These are phyloP conservation scores for Mizuhopecten yessoensis DNA, from an alignment of 1,140 invertebrate genomes.

Conservation along the genomic window DNA sequence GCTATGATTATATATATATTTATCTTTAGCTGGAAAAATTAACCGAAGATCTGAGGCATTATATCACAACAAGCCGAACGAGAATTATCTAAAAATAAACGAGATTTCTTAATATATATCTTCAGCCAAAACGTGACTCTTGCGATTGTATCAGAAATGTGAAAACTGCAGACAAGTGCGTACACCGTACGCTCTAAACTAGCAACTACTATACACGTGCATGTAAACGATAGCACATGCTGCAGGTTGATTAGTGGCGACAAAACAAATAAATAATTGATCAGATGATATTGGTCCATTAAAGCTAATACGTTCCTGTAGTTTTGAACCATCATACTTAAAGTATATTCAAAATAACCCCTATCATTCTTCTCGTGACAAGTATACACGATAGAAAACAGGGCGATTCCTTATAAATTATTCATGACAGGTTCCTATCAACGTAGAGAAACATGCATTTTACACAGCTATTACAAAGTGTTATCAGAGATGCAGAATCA, in stretches of 20 bases:
- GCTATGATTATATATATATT: no score
- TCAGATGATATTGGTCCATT: not conserved
- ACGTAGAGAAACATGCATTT: not conserved
- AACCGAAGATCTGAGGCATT: no score
- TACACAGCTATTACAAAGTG: not conserved
- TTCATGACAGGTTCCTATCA: not conserved
- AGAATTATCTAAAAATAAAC: no score
- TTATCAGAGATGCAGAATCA: not conserved
- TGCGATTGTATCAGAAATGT: no score
- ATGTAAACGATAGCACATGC: not conserved
- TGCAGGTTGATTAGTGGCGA: not conserved
- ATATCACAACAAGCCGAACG: no score
- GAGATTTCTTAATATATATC: no score
- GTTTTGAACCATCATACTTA: not conserved
- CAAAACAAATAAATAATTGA: not conserved
- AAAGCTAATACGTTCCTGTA: not conserved
- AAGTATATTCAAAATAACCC: not conserved
- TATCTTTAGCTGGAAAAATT: no score
- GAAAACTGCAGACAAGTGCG: no score
- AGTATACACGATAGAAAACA: not conserved
- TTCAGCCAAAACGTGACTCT: no score
- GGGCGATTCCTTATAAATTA: not conserved
- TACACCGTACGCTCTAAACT: not conserved
- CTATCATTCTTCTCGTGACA: not conserved
- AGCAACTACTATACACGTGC: no score